Evolutionary conservation across 2,888 invertebrate species (phyloP).

Genomic region (Scaptomyza polygonia): DNA sequence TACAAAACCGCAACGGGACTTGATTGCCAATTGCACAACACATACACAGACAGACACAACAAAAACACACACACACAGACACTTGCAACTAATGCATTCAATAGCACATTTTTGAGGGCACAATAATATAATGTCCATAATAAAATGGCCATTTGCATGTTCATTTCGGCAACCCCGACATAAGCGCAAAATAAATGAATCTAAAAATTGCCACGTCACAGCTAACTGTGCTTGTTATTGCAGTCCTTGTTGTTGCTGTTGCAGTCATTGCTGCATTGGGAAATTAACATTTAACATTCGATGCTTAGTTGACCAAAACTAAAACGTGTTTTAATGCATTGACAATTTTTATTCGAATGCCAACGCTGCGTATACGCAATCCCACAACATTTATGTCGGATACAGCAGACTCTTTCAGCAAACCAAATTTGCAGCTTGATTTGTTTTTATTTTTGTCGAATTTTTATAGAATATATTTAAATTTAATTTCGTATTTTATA

Average conservation of each 20-base stretch:
- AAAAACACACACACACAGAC: slow-evolving; percentile 1
- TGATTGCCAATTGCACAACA: slow-evolving; percentile 43
- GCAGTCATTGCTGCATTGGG: slow-evolving; percentile 39
- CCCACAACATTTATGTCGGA: slow-evolving; percentile 40
- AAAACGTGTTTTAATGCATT: slow-evolving; percentile 50
- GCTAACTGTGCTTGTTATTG: slow-evolving; percentile 24
- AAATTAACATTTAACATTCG: slow-evolving; percentile 65
- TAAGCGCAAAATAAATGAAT: slow-evolving; percentile 58
- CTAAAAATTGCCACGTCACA: slow-evolving; percentile 40
- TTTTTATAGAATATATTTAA: too few relatives aligned
- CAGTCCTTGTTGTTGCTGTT: slow-evolving; percentile 12
- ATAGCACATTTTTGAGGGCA: slow-evolving; percentile 59
- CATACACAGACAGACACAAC: slow-evolving; percentile 16
- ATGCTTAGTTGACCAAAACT: slow-evolving; percentile 43
- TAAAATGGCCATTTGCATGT: slow-evolving; percentile 75
- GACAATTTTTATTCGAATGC: slow-evolving; percentile 36
- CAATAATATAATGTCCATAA: slow-evolving; percentile 75
- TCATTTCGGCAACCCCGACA: slow-evolving; percentile 50
- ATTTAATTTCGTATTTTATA: too few relatives aligned
- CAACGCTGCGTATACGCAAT: slow-evolving; percentile 48
- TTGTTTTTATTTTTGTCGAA: neutral
- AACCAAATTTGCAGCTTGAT: neutral
- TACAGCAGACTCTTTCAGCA: slow-evolving; percentile 17
- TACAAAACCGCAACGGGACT: slow-evolving; percentile 67
- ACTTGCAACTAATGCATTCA: slow-evolving; percentile 55